Evolutionary conservation across 2,888 invertebrate genomes (phyloP), one percentile per base, ranked within the genome.

Genomic region (Phragmatobia fuliginosa): DNA sequence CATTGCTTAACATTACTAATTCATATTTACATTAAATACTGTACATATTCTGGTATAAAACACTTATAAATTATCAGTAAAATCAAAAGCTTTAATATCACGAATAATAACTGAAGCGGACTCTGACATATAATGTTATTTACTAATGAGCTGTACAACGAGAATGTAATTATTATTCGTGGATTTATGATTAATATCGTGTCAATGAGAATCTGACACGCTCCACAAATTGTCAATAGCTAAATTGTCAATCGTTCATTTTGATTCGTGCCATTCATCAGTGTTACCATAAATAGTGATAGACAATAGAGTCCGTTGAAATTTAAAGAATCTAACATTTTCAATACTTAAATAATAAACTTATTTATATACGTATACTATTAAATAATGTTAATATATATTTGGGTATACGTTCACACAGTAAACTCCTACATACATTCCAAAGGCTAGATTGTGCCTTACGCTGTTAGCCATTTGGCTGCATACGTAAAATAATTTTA

Each of bases 81-180:
- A 16, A 41, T 41, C 11, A 41, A 41, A 61, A 25, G 25, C 25
- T 38, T 61, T 25, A n/a, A 38, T 38, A 36, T 8, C 14, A 62
- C 14, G 21, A 62, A 33, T 49, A 25, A 33, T 52, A 64, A 64
- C 33, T 33, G 25, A n/a, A 64, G 11, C 18, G 45, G 45, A n/a
- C 52, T 8, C 49, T 16, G 18, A 33, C 25, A 7, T 52, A 25
- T 52, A 33, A 25, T n/a, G 52, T 25, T 64, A 52, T 64, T 64
- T 52, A 10, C 52, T 64, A 64, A 64, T 64, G 33, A 64, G 52
- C 33, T 49, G 25, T 33, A 52, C 18, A n/a, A 64, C 25, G 33
- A 36, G 18, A n/a, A 36, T 64, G 52, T 10, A 25, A 5, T 36
- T 33, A 36, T 36, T 28, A 28, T 65, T 52, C 33, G 52, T 16